These are phyloP conservation scores for Kryptopterus vitreolus DNA, from an alignment of 2,797 vertebrate genomes.

Conservation along the genomic window DNA sequence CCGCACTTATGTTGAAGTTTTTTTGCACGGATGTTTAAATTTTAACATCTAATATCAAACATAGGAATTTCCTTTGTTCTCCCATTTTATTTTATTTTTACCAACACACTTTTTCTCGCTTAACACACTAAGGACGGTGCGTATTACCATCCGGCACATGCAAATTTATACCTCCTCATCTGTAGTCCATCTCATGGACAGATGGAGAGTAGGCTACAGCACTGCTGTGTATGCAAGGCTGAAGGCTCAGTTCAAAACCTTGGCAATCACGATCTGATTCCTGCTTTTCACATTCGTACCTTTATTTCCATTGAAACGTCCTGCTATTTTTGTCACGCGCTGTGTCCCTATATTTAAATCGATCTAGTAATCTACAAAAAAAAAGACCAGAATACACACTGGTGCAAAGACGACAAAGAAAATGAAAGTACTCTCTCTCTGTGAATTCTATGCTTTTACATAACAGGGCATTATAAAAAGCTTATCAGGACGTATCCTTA, in stretches of 20 bases:
- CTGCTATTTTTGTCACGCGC: too few species aligned
- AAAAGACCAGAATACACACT: too few species aligned
- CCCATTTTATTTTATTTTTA: slow-evolving; percentile 48
- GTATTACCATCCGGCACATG: slow-evolving; percentile 31
- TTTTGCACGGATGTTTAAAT: slow-evolving; percentile 21
- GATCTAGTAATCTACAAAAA: too few species aligned
- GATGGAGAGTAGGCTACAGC: slow-evolving; percentile 49
- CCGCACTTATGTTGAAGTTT: neutral
- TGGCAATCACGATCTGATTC: slow-evolving; percentile 2
- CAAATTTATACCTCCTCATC: slow-evolving; percentile 36
- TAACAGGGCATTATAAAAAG: too few species aligned
- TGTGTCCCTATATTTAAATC: too few species aligned
- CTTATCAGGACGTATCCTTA: too few species aligned
- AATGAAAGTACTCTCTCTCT: too few species aligned
- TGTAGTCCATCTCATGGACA: slow-evolving; percentile 34
- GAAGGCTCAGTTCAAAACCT: slow-evolving; percentile 10
- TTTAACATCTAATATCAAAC: slow-evolving; percentile 58
- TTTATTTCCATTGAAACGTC: too few species aligned
- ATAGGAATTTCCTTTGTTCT: slow-evolving; percentile 7
- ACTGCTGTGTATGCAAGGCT: slow-evolving; percentile 12
- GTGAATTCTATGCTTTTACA: too few species aligned
- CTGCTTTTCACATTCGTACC: too few species aligned
- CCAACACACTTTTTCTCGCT: slow-evolving; percentile 15
- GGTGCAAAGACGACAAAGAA: too few species aligned
- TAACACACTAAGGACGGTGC: slow-evolving; percentile 37